phyloP scores from a whole-genome alignment of 2,113 vertebrate species.

The Pristiophorus japonicus region DNA sequence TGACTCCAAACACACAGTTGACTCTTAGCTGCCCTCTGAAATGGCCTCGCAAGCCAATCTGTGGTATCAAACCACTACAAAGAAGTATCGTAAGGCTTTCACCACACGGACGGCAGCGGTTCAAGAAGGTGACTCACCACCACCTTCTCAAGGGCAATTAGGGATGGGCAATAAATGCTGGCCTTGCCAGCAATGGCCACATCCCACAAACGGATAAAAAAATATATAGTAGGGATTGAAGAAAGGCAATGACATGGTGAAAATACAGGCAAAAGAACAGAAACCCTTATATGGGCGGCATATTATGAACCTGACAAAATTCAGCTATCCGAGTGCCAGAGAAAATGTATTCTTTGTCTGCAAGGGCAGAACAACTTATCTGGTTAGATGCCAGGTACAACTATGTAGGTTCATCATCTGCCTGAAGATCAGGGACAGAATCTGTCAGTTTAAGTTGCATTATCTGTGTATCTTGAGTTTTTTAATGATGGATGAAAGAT shows the following conservation, averaged over 20 bases:
- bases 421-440: not conserved
- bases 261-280: not conserved
- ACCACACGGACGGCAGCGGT: too few relatives aligned
- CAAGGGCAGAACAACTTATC: not conserved
- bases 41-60: too few relatives aligned
- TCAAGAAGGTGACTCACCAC: too few relatives aligned
- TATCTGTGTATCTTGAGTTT: not conserved
- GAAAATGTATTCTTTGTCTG: not conserved
- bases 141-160: too few relatives aligned
- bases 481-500: not conserved
- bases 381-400: not conserved
- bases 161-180: too few relatives aligned
- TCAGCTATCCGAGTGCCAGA: not conserved
- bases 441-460: not conserved
- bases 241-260: not conserved
- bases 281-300: not conserved
- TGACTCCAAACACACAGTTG: too few relatives aligned
- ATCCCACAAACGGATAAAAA: too few relatives aligned
- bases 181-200: too few relatives aligned
- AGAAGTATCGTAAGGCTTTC: too few relatives aligned
- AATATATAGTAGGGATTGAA: not conserved
- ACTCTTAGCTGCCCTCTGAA: too few relatives aligned
- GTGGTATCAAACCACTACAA: too few relatives aligned
- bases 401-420: not conserved
- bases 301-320: not conserved